Evolutionary conservation across 2,888 invertebrate species (phyloP), one percentile per base, ranked within the genome.

Genomic region (Latheticus oryzae): DNA sequence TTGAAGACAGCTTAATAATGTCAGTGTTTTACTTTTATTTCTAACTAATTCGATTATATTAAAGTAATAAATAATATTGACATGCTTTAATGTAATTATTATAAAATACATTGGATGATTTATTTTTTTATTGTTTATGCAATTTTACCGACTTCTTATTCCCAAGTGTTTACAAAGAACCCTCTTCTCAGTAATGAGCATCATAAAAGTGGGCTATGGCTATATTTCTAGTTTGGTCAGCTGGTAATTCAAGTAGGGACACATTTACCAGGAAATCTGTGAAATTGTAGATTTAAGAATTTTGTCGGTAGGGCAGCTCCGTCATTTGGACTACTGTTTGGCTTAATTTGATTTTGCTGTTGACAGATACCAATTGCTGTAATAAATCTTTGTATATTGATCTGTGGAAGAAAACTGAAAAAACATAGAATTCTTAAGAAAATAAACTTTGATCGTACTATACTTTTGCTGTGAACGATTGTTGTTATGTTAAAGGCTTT

Each of bases 131-230:
- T n/a, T n/a, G n/a, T n/a, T n/a, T n/a, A n/a, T n/a, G n/a, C n/a
- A n/a, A n/a, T n/a, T n/a, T n/a, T n/a, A n/a, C n/a, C n/a, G n/a
- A n/a, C n/a, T n/a, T n/a, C n/a, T n/a, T 40, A 19, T 58, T 63
- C 47, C 59, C 62, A 67, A 73, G 71, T 74, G 72, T 73, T 74
- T 73, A 67, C 69, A 62, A 58, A 71, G 70, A 68, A 68, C 66
- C 68, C 62, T 47, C 58, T 11, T n/a, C 12, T 62, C 63, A 60
- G 58, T 61, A 61, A 59, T 65, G 64, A 63, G 63, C 32, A 37
- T 38, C 43, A 57, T 58, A 62, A 58, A 56, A 48, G 54, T 45
- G 19, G 43, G 50, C 42, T n/a, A n/a, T n/a, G n/a, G n/a, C 28
- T 47, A 26, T 51, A 55, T 40, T 58, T 42, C 38, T 33, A 56